Evolutionary conservation across 35 echinoderm and acorn worm genomes (phyloP), one percentile per base, ranked within the genome.

Genomic region (Patiria miniata): DNA sequence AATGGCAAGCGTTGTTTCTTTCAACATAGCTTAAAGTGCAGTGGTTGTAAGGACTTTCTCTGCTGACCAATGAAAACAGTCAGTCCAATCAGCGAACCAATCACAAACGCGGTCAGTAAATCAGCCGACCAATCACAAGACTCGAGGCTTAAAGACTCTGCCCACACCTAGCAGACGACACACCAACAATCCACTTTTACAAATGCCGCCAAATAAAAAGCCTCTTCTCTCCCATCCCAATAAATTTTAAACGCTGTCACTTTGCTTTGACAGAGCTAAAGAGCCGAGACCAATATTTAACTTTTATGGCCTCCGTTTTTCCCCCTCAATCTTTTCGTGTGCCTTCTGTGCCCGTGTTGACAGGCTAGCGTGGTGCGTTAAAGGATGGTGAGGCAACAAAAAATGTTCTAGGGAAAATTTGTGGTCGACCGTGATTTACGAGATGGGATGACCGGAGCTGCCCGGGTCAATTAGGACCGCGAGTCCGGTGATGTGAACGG

Each of bases 171-270:
- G 57, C 57, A 57, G 54, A 57, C 54, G 28, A 60, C 28, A 60
- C 9, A 34, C 23, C 23, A 22, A 73, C 65, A 73, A 73, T 47
- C 42, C 42, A 47, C 42, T 12, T 6, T 12, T 6, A 12, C 4
- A 47, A 47, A 73, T 73, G 19, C 65, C 23, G 2, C 65, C 23
- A 34, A 28, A 73, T 26, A 26, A 73, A 18, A 32, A 14, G 65
- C 29, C 19, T 26, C 28, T 14, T 34, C 21, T 2, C 21, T 23
- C 26, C 14, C 65, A 2, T 73, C 26, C 65, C 65, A 73, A 73
- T 73, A 73, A 73, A 73, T 73, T 73, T 73, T 73, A 73, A 73
- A 73, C 65, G 65, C 65, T 32, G 65, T 34, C 65, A 73, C 65
- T 73, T 73, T 73, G 65, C 65, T 73, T 73, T 73, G 65, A 73